phyloP scores from a whole-genome alignment of 2,888 invertebrate species.

The Mythimna impura region DNA sequence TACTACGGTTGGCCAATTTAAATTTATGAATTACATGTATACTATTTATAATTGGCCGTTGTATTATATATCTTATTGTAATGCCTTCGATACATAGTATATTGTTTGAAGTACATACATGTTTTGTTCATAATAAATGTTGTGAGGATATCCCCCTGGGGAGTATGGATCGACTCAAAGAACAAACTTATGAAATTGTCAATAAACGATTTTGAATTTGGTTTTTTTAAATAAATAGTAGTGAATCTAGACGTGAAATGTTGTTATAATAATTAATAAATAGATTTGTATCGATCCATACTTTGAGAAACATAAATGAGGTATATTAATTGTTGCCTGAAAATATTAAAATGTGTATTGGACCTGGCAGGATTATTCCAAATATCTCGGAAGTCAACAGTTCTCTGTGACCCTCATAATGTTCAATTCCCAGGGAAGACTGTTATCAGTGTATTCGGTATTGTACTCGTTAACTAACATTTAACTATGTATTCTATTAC shows the following conservation, averaged over 20 bases:
- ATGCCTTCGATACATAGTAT: conserved; percentile 59
- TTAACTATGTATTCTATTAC: conserved; percentile 58
- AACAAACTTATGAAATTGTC: conserved; percentile 62
- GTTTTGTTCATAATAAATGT: conserved; percentile 59
- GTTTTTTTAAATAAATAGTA: conserved; percentile 24
- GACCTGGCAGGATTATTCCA: conserved; percentile 5
- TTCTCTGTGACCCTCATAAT: conserved; percentile 29
- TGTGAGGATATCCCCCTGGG: conserved; percentile 33
- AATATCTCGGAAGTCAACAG: background rate
- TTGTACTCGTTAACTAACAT: conserved; percentile 56
- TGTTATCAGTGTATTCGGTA: conserved; percentile 47
- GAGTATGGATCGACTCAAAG: conserved; percentile 52
- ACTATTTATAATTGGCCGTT: conserved; percentile 62
- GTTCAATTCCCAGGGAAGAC: conserved; percentile 41
- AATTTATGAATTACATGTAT: conserved; percentile 62
- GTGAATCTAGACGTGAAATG: conserved; percentile 34
- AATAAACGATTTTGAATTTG: conserved; percentile 50
- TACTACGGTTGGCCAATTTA: conserved; percentile 62
- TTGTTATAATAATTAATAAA: conserved; percentile 33
- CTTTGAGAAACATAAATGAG: conserved; percentile 18
- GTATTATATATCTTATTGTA: conserved; percentile 58
- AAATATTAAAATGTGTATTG: background rate
- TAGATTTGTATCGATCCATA: conserved; percentile 47
- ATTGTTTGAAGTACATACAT: conserved; percentile 63
- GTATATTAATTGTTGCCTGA: conserved; percentile 13